These are phyloP conservation scores for Cacatua alba DNA, from an alignment of 2,113 vertebrate species.

Conservation along the genomic window DNA sequence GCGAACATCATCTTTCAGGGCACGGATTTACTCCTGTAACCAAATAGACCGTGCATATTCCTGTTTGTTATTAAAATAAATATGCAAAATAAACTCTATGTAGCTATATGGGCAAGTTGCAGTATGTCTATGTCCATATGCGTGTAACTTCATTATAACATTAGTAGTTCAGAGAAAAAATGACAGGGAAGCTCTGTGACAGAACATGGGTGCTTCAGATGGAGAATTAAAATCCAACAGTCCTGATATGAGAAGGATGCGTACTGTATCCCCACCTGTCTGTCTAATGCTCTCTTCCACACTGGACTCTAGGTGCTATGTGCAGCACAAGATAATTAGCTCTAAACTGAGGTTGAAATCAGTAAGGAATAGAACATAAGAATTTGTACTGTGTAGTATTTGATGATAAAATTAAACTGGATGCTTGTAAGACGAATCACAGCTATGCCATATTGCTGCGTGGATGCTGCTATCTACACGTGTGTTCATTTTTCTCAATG, in stretches of 20 bases:
- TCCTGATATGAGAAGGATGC: not conserved
- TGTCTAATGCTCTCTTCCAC: not conserved
- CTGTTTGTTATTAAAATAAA: constrained; percentile 58
- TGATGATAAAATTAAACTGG: not conserved
- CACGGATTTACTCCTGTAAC: constrained; percentile 40
- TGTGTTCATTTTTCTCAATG: constrained; percentile 16
- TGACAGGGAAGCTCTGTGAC: not conserved
- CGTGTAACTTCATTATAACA: constrained; percentile 10
- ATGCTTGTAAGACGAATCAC: not conserved
- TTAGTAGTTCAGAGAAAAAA: not conserved
- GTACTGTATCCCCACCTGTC: not conserved
- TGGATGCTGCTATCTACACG: not conserved
- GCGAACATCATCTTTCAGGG: constrained; percentile 58
- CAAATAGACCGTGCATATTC: constrained; percentile 21
- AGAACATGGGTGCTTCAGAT: not conserved
- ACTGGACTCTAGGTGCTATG: not conserved
- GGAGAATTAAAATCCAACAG: not conserved
- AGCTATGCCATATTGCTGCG: constrained; percentile 4
- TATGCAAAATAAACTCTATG: constrained; percentile 13
- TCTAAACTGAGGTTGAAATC: not conserved
- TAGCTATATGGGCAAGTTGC: constrained; percentile 13
- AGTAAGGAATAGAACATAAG: not conserved
- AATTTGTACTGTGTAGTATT: not conserved
- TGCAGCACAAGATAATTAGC: not conserved
- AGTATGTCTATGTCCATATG: not conserved